Evolutionary conservation across 2,888 invertebrate genomes (phyloP).

Genomic region (Seira musarum): DNA sequence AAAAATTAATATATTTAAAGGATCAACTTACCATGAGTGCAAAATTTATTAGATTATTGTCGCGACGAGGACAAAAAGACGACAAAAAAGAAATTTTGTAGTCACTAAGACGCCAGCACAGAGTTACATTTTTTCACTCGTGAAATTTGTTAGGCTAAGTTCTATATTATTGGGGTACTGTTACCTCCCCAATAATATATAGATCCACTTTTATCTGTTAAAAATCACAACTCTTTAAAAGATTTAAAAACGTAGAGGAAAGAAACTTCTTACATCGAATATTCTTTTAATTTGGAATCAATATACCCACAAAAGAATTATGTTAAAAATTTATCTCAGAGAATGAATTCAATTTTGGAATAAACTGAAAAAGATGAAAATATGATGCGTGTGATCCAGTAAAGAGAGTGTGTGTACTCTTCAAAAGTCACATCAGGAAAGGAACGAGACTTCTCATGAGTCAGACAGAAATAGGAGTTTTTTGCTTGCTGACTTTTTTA

Average conservation of each 20-base stretch:
- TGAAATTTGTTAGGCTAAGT: slow-evolving; percentile 30
- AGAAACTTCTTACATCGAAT: too few species aligned
- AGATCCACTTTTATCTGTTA: neutral
- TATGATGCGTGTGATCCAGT: neutral
- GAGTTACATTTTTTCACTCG: slow-evolving; percentile 56
- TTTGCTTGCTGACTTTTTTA: neutral
- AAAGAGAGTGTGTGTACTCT: slow-evolving; percentile 52
- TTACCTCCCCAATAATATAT: slow-evolving; percentile 34
- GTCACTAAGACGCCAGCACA: slow-evolving; percentile 54
- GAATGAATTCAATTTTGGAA: too few species aligned
- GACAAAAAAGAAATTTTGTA: slow-evolving; percentile 49
- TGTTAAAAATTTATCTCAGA: too few species aligned
- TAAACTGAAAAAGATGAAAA: slow-evolving; percentile 21
- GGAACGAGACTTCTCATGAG: slow-evolving; percentile 62
- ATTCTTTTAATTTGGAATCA: too few species aligned
- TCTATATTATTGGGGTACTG: slow-evolving; percentile 24
- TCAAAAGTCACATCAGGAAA: slow-evolving; percentile 65
- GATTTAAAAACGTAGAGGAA: neutral
- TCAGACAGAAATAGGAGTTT: slow-evolving; percentile 46
- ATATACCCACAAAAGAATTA: too few species aligned
- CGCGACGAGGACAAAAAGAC: slow-evolving; percentile 38
- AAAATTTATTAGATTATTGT: slow-evolving; percentile 56
- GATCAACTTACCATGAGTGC: slow-evolving; percentile 62
- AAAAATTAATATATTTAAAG: too few species aligned
- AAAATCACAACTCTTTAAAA: neutral